Evolutionary conservation across 1,140 invertebrate species (phyloP).

Genomic region (Cylas formicarius): DNA sequence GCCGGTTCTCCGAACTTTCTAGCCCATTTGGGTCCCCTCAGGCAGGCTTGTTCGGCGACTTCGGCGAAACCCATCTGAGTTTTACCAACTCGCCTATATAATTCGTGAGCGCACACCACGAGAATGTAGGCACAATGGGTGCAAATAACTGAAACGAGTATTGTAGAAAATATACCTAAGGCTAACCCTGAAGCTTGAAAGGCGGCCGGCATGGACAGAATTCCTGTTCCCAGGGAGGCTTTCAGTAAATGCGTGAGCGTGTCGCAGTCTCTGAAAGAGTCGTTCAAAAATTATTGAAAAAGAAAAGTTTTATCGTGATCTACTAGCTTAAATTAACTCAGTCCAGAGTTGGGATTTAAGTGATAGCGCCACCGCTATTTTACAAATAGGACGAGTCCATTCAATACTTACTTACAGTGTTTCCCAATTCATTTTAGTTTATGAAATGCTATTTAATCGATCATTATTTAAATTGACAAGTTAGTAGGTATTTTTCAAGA

Average conservation of each 20-base stretch:
- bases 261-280: slow-evolving; percentile 61
- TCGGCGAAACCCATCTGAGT: slow-evolving; percentile 71
- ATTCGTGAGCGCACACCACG: slow-evolving; percentile 72
- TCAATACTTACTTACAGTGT: too few relatives aligned
- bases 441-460: too few relatives aligned
- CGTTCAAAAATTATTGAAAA: background rate
- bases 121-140: slow-evolving; percentile 81
- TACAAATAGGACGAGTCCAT: too few relatives aligned
- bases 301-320: too few relatives aligned
- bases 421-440: too few relatives aligned
- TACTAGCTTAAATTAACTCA: too few relatives aligned
- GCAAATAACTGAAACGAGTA: slow-evolving; percentile 74
- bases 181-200: slow-evolving; percentile 73
- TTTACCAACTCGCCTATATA: slow-evolving; percentile 62
- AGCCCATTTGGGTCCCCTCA: slow-evolving; percentile 60
- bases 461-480: too few relatives aligned
- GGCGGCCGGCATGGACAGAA: slow-evolving; percentile 82
- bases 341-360: too few relatives aligned
- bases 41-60: slow-evolving; percentile 65
- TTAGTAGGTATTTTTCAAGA: too few relatives aligned
- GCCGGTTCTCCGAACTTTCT: slow-evolving; percentile 53
- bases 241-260: slow-evolving; percentile 81
- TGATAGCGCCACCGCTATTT: too few relatives aligned
- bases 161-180: slow-evolving; percentile 66
- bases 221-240: slow-evolving; percentile 84